phyloP scores from a whole-genome alignment of 1,140 invertebrate genomes.

The Epicauta chinensis region DNA sequence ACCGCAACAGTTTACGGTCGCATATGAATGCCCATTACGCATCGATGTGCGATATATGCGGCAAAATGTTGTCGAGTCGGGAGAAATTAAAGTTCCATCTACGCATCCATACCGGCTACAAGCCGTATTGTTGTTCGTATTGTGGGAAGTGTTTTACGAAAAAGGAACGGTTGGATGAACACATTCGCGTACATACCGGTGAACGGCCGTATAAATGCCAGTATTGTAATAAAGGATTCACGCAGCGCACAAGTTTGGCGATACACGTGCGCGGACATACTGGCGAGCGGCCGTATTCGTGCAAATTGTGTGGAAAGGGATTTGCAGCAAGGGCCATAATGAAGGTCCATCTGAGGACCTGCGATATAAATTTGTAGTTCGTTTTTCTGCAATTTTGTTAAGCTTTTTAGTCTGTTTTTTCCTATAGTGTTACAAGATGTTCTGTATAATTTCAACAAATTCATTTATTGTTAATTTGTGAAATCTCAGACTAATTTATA shows the following conservation, averaged over 20 bases:
- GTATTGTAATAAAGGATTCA: conserved; percentile 47
- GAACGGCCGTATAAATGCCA: conserved; percentile 50
- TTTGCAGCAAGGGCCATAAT: conserved; percentile 35
- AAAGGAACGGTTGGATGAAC: conserved; percentile 51
- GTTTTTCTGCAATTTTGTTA: too few relatives aligned
- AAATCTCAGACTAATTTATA: too few relatives aligned
- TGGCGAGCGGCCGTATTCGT: conserved; percentile 36
- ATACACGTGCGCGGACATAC: conserved; percentile 46
- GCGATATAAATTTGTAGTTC: too few relatives aligned
- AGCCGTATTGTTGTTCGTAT: conserved; percentile 47
- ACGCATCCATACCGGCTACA: conserved; percentile 51
- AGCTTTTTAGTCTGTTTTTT: too few relatives aligned
- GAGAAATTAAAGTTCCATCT: conserved; percentile 55
- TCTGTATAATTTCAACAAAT: too few relatives aligned
- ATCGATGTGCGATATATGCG: conserved; percentile 42
- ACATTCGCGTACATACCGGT: conserved; percentile 51
- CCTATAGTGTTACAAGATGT: too few relatives aligned
- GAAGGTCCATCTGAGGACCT: too few relatives aligned
- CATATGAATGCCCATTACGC: conserved; percentile 42
- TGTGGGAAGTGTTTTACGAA: conserved; percentile 50
- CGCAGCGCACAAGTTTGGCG: conserved; percentile 35
- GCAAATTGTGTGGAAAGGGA: conserved; percentile 29
- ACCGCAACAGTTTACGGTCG: conserved; percentile 38
- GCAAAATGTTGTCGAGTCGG: conserved; percentile 45
- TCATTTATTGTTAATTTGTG: too few relatives aligned